phyloP scores from a whole-genome alignment of 2,113 vertebrate genomes.

The Phaetusa simplex region DNA sequence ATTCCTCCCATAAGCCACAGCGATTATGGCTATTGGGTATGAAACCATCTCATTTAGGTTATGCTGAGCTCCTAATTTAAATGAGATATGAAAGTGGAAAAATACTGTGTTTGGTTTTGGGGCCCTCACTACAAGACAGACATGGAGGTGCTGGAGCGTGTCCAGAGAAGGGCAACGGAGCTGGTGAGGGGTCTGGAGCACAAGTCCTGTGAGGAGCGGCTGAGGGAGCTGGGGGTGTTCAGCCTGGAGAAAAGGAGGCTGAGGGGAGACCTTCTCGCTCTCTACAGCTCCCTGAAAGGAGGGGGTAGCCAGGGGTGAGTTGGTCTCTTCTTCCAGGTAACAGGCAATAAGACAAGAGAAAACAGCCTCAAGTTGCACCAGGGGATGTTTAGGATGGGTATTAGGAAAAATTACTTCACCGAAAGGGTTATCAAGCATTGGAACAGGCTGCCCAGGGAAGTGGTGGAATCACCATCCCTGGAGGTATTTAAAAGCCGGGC shows the following conservation, averaged over 20 bases:
- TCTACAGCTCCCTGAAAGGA: background rate
- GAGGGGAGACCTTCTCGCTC: background rate
- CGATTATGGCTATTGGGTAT: rapidly evolving
- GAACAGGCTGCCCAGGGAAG: background rate
- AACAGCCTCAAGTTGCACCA: background rate
- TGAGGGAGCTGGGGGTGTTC: background rate
- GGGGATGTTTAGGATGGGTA: background rate
- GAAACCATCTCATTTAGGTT: background rate
- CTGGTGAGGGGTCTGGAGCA: background rate
- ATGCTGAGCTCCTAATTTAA: background rate
- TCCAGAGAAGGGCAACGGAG: background rate
- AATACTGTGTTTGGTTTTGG: background rate
- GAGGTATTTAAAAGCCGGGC: background rate
- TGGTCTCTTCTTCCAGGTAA: background rate
- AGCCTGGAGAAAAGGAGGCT: background rate
- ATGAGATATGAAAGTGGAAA: background rate
- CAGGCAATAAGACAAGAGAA: background rate
- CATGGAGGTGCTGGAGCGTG: background rate
- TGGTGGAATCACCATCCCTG: background rate
- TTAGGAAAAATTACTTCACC: background rate
- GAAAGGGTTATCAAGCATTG: background rate
- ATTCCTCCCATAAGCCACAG: background rate
- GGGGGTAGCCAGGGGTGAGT: too few species aligned
- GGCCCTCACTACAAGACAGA: background rate
- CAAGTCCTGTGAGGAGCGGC: background rate